phyloP scores from a whole-genome alignment of 2,888 invertebrate species.

The Ophioninae sp. region DNA sequence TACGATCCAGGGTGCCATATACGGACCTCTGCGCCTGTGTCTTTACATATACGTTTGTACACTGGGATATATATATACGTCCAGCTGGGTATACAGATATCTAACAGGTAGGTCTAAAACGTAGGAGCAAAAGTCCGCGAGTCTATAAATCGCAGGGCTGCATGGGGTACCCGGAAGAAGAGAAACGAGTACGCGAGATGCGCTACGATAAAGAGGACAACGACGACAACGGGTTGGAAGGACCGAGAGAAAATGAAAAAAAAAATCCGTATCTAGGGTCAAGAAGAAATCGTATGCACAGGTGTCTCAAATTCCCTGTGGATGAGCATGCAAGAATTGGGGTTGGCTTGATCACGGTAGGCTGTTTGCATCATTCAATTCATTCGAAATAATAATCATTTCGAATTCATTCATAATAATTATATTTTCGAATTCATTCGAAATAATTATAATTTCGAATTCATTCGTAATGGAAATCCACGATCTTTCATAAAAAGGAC shows the following conservation, averaged over 20 bases:
- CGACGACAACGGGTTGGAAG: slow-evolving; percentile 28
- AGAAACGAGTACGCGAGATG: slow-evolving; percentile 45
- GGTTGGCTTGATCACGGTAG: neutral
- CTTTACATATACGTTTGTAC: slow-evolving; percentile 17
- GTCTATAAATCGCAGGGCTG: slow-evolving; percentile 74
- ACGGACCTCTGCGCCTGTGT: neutral
- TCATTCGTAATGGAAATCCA: too few species aligned
- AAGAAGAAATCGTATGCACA: slow-evolving; percentile 2
- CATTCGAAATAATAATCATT: too few species aligned
- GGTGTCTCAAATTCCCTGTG: neutral
- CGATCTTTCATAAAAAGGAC: too few species aligned
- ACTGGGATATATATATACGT: slow-evolving; percentile 21
- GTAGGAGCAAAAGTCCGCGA: slow-evolving; percentile 45
- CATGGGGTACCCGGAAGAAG: slow-evolving; percentile 64
- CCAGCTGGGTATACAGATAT: neutral
- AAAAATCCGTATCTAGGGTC: slow-evolving; percentile 7
- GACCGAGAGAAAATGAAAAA: slow-evolving; percentile 8
- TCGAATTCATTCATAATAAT: too few species aligned
- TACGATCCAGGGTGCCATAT: slow-evolving; percentile 25
- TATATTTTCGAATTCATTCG: too few species aligned
- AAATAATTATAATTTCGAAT: too few species aligned
- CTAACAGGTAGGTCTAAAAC: neutral
- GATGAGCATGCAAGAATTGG: neutral
- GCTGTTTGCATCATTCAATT: too few species aligned
- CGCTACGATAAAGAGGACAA: slow-evolving; percentile 36